phyloP scores from a whole-genome alignment of 2,888 invertebrate species.

The Cantharis lateralis region DNA sequence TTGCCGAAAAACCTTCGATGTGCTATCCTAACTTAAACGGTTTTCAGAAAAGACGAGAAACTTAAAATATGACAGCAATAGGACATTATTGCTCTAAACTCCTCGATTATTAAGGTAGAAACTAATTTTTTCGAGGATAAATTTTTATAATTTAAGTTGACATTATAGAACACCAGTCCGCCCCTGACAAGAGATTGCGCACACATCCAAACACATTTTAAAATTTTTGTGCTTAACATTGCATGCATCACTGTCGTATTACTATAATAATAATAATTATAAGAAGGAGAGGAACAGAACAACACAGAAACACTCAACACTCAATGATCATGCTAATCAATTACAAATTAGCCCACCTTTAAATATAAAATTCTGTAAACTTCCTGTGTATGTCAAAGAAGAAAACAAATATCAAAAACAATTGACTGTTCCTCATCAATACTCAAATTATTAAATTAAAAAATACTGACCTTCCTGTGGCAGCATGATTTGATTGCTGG shows the following conservation, averaged over 20 bases:
- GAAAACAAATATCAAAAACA: slow-evolving; percentile 49
- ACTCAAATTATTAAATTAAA: neutral
- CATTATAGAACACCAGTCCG: neutral
- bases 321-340: slow-evolving; percentile 6
- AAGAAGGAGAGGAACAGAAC: neutral
- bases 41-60: no score
- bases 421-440: slow-evolving; percentile 42
- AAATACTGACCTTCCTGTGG: slow-evolving; percentile 89
- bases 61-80: no score
- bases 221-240: neutral
- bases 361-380: slow-evolving; percentile 53
- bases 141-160: no score
- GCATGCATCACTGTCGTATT: neutral
- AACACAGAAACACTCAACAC: neutral
- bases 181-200: neutral
- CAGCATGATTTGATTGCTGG: slow-evolving; percentile 86
- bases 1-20: no score
- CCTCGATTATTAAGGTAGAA: no score
- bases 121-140: no score
- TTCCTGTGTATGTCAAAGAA: slow-evolving; percentile 48
- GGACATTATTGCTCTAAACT: no score
- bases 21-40: no score
- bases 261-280: neutral
- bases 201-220: neutral
- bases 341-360: slow-evolving; percentile 49